Percentiles rank a stretch among this genome's conserved stretches.
Conservation (phyloP, 2,888 invertebrate genomes). For the Diarsia brunnea region DNA sequence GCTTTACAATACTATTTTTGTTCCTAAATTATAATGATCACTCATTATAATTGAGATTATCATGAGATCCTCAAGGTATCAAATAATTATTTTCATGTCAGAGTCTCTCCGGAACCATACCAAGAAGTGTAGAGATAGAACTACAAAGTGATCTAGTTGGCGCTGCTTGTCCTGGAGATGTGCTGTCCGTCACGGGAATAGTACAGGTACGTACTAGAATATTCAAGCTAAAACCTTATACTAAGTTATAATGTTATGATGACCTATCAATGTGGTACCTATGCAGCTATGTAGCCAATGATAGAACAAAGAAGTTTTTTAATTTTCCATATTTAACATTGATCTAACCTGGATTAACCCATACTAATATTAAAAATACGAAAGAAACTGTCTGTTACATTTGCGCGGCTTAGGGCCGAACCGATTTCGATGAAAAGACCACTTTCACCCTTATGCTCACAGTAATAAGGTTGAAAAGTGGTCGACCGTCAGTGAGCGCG, state of each 20-base stretch:
- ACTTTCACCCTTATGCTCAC: neutral
- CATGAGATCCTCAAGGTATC: neutral
- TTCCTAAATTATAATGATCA: neutral
- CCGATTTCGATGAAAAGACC: neutral
- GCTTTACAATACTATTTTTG: neutral
- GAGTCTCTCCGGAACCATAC: constrained; percentile 93
- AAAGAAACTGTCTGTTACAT: neutral
- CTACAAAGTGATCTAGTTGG: constrained; percentile 96
- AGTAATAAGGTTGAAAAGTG: neutral
- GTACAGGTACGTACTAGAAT: constrained; percentile 91
- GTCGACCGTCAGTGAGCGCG: neutral
- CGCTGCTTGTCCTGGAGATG: constrained; percentile 96
- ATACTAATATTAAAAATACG: neutral
- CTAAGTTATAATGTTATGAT: neutral
- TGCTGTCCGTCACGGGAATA: constrained; percentile 96
- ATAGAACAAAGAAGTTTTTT: neutral
- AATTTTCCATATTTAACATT: neutral
- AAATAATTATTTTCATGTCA: constrained; percentile 68
- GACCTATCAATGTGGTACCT: neutral
- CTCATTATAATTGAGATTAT: too few species aligned
- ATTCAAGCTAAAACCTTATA: neutral
- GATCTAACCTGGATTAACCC: neutral
- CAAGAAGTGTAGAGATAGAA: constrained; percentile 96
- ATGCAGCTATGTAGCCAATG: too few species aligned
- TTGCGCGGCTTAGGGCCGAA: neutral